Percentiles rank a stretch among this genome's conserved stretches.
phyloP scores from a whole-genome alignment of 2,888 invertebrate species.

The Cacoxenus indagator region DNA sequence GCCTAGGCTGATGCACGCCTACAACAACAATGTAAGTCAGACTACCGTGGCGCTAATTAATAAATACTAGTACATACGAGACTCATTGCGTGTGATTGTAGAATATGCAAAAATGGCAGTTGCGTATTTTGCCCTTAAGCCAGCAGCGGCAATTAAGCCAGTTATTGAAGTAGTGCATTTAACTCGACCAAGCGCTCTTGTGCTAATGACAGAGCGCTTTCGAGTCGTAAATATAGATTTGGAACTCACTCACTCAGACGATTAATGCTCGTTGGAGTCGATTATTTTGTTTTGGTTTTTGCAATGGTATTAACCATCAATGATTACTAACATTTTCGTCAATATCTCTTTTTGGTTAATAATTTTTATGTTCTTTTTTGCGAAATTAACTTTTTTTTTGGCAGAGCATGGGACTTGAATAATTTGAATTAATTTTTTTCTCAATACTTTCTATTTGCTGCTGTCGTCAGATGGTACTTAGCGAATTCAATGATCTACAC shows the following conservation, averaged over 20 bases:
- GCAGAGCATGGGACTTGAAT: too few species aligned
- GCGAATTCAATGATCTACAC: too few species aligned
- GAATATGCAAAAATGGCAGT: too few species aligned
- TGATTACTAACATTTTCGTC: constrained; percentile 38
- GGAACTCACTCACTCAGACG: neutral
- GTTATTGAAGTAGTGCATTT: neutral
- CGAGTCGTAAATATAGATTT: neutral
- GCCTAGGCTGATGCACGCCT: too few species aligned
- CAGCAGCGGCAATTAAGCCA: constrained; percentile 4
- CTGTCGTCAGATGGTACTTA: too few species aligned
- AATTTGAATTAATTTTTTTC: too few species aligned
- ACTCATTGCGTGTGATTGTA: neutral
- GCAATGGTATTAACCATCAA: constrained; percentile 44
- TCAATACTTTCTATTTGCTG: too few species aligned
- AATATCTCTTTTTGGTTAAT: constrained; percentile 10
- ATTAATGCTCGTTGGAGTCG: neutral
- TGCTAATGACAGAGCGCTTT: constrained; percentile 5
- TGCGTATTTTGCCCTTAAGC: constrained; percentile 38
- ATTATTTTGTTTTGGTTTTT: neutral
- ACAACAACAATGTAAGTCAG: too few species aligned
- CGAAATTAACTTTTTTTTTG: constrained; percentile 9
- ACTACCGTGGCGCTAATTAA: neutral
- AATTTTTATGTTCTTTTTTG: constrained; percentile 6
- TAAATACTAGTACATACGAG: neutral
- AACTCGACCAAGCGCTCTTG: neutral